Percentiles rank a stretch among this genome's conserved stretches.
phyloP scores from a whole-genome alignment of 1,140 invertebrate species.

The Polypedilum pembai region DNA sequence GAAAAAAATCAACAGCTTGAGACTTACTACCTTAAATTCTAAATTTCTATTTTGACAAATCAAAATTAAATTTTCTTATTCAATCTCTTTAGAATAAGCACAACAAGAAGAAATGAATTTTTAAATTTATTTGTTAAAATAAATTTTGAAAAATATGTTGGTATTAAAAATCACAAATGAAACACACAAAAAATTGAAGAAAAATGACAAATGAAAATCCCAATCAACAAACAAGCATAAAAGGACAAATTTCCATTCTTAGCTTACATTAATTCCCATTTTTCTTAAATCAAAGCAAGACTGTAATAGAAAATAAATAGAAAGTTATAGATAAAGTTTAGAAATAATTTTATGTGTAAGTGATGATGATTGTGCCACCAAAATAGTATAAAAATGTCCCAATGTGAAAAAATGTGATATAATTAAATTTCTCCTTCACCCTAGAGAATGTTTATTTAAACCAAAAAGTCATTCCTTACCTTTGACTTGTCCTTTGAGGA shows the following conservation, averaged over 20 bases:
- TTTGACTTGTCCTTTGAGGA: conserved; percentile 63
- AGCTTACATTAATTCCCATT: conserved; percentile 46
- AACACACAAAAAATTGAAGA: background rate
- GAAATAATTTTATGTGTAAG: background rate
- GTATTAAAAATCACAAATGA: background rate
- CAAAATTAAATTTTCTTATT: background rate
- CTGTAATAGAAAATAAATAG: conserved; percentile 37
- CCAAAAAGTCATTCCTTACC: conserved; percentile 44
- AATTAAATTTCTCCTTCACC: background rate
- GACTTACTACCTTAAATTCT: no score
- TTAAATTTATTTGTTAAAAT: background rate
- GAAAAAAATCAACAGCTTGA: no score
- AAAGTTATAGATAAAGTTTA: background rate
- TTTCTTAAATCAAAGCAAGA: conserved; percentile 47
- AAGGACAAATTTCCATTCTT: background rate
- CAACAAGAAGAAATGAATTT: background rate
- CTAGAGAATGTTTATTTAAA: background rate
- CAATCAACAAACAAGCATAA: background rate
- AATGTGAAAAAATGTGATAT: background rate
- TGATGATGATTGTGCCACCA: background rate
- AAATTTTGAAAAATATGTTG: background rate
- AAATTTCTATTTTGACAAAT: no score
- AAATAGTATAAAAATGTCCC: background rate
- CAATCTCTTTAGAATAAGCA: background rate
- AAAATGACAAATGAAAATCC: background rate